phyloP scores from a whole-genome alignment of 1,140 invertebrate species.

The Trichonephila clavata region DNA sequence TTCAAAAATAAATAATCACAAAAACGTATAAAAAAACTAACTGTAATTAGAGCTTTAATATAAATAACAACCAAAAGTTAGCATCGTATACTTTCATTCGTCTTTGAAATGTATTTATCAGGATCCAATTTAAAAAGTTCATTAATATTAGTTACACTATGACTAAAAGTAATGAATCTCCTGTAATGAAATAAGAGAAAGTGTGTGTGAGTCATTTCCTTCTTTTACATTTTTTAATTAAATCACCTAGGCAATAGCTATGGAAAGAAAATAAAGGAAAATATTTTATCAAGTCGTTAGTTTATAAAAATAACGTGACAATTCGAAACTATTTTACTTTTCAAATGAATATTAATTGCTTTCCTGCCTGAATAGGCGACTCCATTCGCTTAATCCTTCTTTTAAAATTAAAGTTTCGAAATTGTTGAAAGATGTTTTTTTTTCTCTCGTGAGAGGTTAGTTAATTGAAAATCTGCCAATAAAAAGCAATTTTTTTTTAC shows the following conservation, averaged over 20 bases:
- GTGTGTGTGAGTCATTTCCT: not conserved
- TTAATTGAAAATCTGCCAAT: not conserved
- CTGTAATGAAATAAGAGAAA: not conserved
- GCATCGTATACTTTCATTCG: too few species aligned
- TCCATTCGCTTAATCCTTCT: not conserved
- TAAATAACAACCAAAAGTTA: too few species aligned
- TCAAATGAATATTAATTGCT: slow-evolving; percentile 18
- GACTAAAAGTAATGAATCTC: not conserved
- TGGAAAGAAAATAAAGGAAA: not conserved
- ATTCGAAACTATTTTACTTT: not conserved
- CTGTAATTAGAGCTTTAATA: too few species aligned
- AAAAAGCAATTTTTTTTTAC: not conserved
- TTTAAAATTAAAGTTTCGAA: not conserved
- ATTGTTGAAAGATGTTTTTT: not conserved
- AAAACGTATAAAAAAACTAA: too few species aligned
- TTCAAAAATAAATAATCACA: too few species aligned
- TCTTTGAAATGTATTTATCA: too few species aligned
- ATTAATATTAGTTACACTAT: not conserved
- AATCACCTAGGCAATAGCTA: not conserved
- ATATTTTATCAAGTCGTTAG: not conserved
- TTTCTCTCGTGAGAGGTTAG: not conserved
- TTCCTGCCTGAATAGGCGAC: not conserved
- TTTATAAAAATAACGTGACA: slow-evolving; percentile 2
- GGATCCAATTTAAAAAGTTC: not conserved
- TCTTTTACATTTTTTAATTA: not conserved